Conservation (phyloP, 2,888 invertebrate genomes). For the Amorpha juglandis region DNA sequence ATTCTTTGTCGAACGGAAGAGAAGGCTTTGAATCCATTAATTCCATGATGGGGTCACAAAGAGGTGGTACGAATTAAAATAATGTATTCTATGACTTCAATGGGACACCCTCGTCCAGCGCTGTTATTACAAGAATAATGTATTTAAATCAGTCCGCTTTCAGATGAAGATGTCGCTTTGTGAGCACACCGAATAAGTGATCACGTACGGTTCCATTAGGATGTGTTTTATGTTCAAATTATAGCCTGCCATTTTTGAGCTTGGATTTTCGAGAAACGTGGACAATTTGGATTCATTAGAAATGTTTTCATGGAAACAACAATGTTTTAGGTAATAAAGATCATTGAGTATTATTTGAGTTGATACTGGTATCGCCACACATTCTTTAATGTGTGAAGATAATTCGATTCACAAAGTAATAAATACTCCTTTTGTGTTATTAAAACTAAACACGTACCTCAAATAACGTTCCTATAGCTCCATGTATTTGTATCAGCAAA, state of each 20-base stretch:
- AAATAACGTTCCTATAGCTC: not conserved
- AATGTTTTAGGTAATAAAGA: not conserved
- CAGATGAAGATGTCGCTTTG: constrained; percentile 81
- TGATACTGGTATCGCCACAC: too few relatives aligned
- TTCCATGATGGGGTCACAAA: constrained; percentile 81
- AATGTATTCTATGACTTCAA: constrained; percentile 83
- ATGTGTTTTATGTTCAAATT: constrained; percentile 84
- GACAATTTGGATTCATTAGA: constrained; percentile 79
- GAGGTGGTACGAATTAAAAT: constrained; percentile 83
- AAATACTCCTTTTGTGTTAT: not conserved
- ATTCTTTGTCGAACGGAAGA: constrained; percentile 83
- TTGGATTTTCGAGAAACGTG: constrained; percentile 59
- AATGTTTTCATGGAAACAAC: constrained; percentile 54
- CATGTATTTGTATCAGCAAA: not conserved
- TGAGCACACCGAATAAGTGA: constrained; percentile 78
- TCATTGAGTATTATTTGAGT: not conserved
- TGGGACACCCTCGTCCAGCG: constrained; percentile 78
- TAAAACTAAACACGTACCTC: not conserved
- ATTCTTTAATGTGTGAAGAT: not conserved
- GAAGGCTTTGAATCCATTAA: constrained; percentile 84
- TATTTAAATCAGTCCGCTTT: constrained; percentile 83
- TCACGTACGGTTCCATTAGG: constrained; percentile 81
- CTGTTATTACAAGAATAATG: constrained; percentile 83
- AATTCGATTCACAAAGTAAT: not conserved
- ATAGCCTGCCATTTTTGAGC: constrained; percentile 81